Base-by-base conservation (phyloP, 2,797 vertebrate genomes). In the Hippopotamyrus pictus region DNA sequence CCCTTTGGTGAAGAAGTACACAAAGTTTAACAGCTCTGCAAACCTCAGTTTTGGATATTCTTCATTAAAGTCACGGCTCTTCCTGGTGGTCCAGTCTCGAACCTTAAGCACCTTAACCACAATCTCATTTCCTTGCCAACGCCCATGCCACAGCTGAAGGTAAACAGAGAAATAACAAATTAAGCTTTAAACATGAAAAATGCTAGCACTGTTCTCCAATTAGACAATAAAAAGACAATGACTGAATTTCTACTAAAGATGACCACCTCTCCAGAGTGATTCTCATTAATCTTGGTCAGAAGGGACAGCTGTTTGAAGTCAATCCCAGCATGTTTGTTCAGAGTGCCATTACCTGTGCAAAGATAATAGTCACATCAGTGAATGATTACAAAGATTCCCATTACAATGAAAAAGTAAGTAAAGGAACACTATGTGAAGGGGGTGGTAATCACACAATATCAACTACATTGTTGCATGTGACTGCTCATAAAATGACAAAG, bases 11-110 rank as follows among this genome's bases (percentile, higher is more conserved):
- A 9, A 76, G 11, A 2, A 54, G n/a, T 44, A 22, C 79, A 53
- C 5, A 44, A 59, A 25, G 54, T 1, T 3, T 12, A 33, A 88
- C 19, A 41, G 19, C 53, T 4, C 88, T 29, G n/a, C 54, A 48
- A 57, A 99, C 98, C 98, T 97, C 91, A 99, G 96, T 92, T 99
- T 98, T 0, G 98, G 98, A 93, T 99, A 97, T 87, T 99, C 98
- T 94, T 99, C 98, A 0, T 98, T 99, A 94, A 99, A 99, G 93
- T 99, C 98, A 6, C 98, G 95, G 95, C 98, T 99, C 94, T 98
- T 99, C 88, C 98, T 97, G 1, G 98, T 99, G 9, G 97, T 99
- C 98, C 98, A 99, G 93, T 99, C 98, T 50, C 98, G 97, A 90
- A 98, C 96, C 89, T 97, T 97, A 44, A 99, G 93, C 92, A 98